Percentiles rank a stretch among this genome's conserved stretches.
phyloP scores from a whole-genome alignment of 2,888 invertebrate species.

The Eilema depressum region DNA sequence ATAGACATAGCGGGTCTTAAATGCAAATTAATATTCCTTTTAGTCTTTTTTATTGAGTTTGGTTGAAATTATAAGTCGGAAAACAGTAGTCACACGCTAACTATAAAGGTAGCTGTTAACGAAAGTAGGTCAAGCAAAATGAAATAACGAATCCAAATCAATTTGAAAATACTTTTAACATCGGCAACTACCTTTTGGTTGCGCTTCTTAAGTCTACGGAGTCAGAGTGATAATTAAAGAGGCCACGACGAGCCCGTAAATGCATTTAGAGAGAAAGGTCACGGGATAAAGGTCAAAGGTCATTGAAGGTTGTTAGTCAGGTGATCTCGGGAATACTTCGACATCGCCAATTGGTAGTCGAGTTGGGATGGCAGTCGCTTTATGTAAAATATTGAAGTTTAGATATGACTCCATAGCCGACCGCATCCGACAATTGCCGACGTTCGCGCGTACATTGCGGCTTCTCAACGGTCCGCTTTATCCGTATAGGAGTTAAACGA shows the following conservation, averaged over 20 bases:
- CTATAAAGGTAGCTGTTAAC: neutral
- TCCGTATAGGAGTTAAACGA: too few relatives aligned
- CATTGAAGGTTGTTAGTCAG: neutral
- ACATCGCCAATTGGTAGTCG: too few relatives aligned
- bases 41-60: too few relatives aligned
- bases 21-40: too few relatives aligned
- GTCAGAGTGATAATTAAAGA: slow-evolving; percentile 33
- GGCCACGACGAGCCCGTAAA: slow-evolving; percentile 27
- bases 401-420: too few relatives aligned
- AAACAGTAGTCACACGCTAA: neutral
- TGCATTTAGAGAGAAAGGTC: slow-evolving; percentile 47
- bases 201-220: neutral
- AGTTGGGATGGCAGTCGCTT: too few relatives aligned
- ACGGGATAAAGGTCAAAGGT: slow-evolving; percentile 31
- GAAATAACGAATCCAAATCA: neutral
- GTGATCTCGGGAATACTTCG: slow-evolving; percentile 4
- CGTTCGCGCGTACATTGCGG: too few relatives aligned
- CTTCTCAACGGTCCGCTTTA: too few relatives aligned
- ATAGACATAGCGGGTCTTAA: too few relatives aligned
- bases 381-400: too few relatives aligned
- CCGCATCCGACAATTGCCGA: too few relatives aligned
- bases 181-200: neutral
- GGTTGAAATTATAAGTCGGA: too few relatives aligned
- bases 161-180: neutral
- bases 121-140: neutral